A percentile compares a stretch with the other conserved stretches of the same genome.
Evolutionary conservation across 2,888 invertebrate genomes (phyloP).

Genomic region (Sussaba pulchella): DNA sequence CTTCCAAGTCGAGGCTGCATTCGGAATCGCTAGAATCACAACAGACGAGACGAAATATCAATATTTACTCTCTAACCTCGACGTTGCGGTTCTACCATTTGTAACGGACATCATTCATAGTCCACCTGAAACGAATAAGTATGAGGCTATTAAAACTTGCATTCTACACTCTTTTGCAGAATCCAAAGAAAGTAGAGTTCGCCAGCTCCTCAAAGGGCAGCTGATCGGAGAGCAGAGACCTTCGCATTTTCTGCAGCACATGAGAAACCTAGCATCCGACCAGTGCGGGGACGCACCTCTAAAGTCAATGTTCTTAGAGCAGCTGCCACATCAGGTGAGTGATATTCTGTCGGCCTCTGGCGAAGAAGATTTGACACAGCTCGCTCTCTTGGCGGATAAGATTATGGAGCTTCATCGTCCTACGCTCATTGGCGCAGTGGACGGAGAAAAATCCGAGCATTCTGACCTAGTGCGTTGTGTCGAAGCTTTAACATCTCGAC

Average conservation of each 20-base stretch:
- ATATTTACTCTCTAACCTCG: constrained; percentile 38
- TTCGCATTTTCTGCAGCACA: too few species aligned
- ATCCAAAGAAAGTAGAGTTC: constrained; percentile 8
- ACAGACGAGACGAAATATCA: constrained; percentile 42
- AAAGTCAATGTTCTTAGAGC: too few species aligned
- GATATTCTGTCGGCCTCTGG: constrained; percentile 22
- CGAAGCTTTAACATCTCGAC: constrained; percentile 17
- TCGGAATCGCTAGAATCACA: constrained; percentile 4
- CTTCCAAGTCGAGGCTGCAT: constrained; percentile 23
- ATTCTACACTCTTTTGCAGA: constrained; percentile 29
- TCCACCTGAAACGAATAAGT: constrained; percentile 37
- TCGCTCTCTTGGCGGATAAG: constrained; percentile 51
- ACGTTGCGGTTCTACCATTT: constrained; percentile 10
- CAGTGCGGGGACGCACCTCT: too few species aligned
- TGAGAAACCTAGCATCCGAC: too few species aligned
- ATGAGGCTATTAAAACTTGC: neutral
- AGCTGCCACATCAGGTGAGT: constrained; percentile 47
- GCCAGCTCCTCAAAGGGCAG: neutral
- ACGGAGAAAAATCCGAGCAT: neutral
- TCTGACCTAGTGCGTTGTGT: neutral
- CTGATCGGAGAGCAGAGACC: too few species aligned
- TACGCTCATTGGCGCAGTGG: neutral
- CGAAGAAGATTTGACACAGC: constrained; percentile 17
- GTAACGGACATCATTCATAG: constrained; percentile 38
- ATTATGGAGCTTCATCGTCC: constrained; percentile 32